A percentile compares a stretch with the other conserved stretches of the same genome.
Conservation (phyloP, 2,113 vertebrate genomes). For the Elanus axillaris region DNA sequence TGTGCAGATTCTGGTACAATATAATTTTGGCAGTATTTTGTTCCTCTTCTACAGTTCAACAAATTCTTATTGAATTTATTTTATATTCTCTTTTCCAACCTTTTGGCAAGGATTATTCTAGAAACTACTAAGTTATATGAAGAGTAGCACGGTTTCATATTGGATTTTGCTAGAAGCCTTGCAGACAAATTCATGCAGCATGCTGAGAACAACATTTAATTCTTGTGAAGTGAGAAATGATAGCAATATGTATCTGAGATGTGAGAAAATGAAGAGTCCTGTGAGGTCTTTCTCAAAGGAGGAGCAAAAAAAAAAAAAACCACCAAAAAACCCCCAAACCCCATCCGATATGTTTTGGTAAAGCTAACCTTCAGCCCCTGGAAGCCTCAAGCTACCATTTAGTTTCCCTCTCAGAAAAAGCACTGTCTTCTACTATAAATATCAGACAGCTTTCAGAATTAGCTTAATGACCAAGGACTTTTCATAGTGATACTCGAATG, state of each 20-base stretch:
- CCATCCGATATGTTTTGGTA: not conserved
- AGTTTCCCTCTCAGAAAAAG: not conserved
- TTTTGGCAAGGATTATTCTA: not conserved
- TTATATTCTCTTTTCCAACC: not conserved
- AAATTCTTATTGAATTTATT: not conserved
- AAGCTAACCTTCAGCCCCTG: not conserved
- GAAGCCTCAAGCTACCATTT: not conserved
- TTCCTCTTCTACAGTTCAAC: not conserved
- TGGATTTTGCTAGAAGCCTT: not conserved
- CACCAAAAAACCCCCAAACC: no score
- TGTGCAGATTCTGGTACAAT: not conserved
- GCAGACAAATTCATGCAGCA: not conserved
- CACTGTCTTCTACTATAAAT: not conserved
- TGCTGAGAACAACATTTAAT: not conserved
- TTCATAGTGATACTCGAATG: not conserved
- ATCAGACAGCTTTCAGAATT: not conserved
- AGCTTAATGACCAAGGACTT: not conserved
- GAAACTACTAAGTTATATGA: not conserved
- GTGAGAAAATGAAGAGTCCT: not conserved
- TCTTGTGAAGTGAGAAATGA: not conserved
- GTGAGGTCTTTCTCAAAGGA: not conserved
- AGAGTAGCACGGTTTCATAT: not conserved
- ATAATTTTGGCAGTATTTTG: not conserved
- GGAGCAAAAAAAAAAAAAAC: no score
- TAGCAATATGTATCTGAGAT: not conserved